Base-by-base conservation (phyloP, 2,888 invertebrate species). In the Spilosoma lubricipeda region DNA sequence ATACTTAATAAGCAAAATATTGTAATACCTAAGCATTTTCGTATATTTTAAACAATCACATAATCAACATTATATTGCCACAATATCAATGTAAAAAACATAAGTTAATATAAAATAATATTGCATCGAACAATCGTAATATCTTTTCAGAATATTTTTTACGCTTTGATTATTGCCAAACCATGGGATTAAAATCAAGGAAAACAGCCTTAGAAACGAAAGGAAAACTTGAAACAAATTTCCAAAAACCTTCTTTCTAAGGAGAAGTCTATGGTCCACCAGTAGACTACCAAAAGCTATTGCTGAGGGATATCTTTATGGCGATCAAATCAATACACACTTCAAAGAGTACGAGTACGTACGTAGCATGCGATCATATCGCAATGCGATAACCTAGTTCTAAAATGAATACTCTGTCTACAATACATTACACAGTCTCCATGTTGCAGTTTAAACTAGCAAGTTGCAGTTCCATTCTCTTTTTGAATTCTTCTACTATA, bases 401-500 rank as follows among this genome's bases (percentile, higher is more conserved):
- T 45, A 65, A 27, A 48, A 11, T 48, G 33, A 33, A 23, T 65
- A 27, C 23, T 23, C 33, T 33, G 48, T 68, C 52, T 68, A 64
- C 52, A 67, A 83, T 89, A 94, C 71, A 91, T 87, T 89, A 95
- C 72, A 95, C 91, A 81, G 92, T 94, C 88, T 95, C 94, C 88
- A 94, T 90, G 77, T 93, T 92, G 80, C 94, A 93, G 81, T 95
- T 95, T 70, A 98, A 96, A 89, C 97, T 97, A 74, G 97, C 94
- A 70, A 97, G 91, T 88, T 98, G 98, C 56, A 97, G 93, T 85
- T 96, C 96, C 97, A 97, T 98, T 78, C 96, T 93, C 48, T 96
- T 96, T 86, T 97, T 96, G 79, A 97, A 97, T 63, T 96, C 96
- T 70, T 95, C 94, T 56, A 98, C 92, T 73, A 97, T 96, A 73